Base-by-base conservation (phyloP, 2,888 invertebrate genomes). In the Agrotis clavis region DNA sequence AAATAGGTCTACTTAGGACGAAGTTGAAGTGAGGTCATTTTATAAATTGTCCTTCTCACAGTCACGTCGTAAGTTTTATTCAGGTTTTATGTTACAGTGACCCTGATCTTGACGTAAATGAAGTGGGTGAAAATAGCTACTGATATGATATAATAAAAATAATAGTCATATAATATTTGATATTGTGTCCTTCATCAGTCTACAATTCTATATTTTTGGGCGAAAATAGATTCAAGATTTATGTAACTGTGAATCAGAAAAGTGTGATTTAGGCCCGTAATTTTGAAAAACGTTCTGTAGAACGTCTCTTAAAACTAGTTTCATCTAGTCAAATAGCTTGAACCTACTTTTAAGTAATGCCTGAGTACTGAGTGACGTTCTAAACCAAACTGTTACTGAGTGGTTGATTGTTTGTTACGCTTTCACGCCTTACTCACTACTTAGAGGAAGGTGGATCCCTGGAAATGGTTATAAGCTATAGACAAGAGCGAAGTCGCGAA, bases 1-100 rank as follows among this genome's bases (percentile, higher is more conserved):
- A 72, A 78, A 72, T 82, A 81, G 63, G 63, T 68, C 68, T 77
- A 66, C 51, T 77, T 81, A 82, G 60, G 65, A 57, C 50, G 25
- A 72, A 72, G 53, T 78, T 79, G 59, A 66, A 78, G 82, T 67
- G 60, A 78, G 72, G 66, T 72, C 66, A 68, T 72, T 78, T 82
- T 72, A 72, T n/a, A n/a, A n/a, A n/a, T 82, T 69, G 79, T 69
- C 25, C 53, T 56, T 25, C 63, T 70, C 53, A 70, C 67, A 71
- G 63, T 56, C 63, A 70, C 50, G 60, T 81, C 60, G 41, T 70
- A 56, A 77, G 48, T 71, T 77, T 71, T 76, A 54, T 56, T 68
- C 54, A 48, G 48, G 60, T 70, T 64, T 82, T 63, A 56, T 66
- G 51, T 72, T 69, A 71, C 25, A 2, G 21, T 71, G 68, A 67